phyloP scores from a whole-genome alignment of 2,888 invertebrate species.

The Lasius fuliginosus region DNA sequence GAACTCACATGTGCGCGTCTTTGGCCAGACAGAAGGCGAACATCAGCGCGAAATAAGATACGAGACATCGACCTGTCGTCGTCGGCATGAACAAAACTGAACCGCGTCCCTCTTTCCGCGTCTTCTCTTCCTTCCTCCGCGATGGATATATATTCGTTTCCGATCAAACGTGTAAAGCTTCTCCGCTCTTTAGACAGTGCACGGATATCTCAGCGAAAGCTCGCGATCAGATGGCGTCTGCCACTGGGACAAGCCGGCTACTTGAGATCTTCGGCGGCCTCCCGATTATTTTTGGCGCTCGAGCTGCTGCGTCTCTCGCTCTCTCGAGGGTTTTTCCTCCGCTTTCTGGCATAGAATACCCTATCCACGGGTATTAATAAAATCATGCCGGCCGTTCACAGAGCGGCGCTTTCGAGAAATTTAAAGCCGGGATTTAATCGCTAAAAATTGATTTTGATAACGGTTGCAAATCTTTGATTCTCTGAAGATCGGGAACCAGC shows the following conservation, averaged over 20 bases:
- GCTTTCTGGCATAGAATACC: constrained; percentile 37
- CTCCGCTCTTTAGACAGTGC: background rate
- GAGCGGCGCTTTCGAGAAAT: background rate
- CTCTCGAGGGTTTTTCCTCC: constrained; percentile 43
- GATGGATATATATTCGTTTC: background rate
- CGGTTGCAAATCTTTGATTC: background rate
- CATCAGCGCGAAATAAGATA: constrained; percentile 47
- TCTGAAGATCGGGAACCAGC: background rate
- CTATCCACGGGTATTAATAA: constrained; percentile 79
- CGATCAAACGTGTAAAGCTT: background rate
- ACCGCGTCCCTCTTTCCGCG: background rate
- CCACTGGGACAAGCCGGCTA: constrained; percentile 15
- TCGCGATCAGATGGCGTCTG: background rate
- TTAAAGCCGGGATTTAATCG: background rate
- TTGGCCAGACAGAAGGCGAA: constrained; percentile 64
- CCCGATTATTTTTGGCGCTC: constrained; percentile 82
- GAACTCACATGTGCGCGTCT: constrained; percentile 71
- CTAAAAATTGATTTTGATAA: constrained; percentile 15
- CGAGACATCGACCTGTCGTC: constrained; percentile 51
- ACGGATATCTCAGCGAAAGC: background rate
- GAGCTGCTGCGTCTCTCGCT: constrained; percentile 65
- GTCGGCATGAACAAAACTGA: constrained; percentile 44
- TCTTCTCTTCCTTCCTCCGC: background rate
- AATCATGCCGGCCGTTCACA: constrained; percentile 65
- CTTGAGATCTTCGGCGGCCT: constrained; percentile 32